Conservation (phyloP, 2,888 invertebrate species). For the Stramonita haemastoma region DNA sequence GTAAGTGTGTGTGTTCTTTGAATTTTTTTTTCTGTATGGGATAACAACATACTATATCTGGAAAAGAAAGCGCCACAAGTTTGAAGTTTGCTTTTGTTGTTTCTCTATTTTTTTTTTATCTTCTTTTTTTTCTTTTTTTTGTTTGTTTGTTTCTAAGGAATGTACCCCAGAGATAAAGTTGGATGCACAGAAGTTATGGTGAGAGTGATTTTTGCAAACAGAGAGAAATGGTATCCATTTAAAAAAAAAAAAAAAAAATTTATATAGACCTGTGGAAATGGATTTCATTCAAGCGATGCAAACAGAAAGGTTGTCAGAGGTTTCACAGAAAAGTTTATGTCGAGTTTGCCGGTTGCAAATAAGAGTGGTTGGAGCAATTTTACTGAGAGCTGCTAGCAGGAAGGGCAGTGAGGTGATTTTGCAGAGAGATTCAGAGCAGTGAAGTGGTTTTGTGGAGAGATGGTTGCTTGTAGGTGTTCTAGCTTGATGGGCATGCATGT, state of each 20-base stretch:
- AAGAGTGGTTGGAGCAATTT: no score
- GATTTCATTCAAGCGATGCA: no score
- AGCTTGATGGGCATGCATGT: conserved; percentile 13
- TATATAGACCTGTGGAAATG: no score
- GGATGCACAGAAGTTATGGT: background rate
- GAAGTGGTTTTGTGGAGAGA: background rate
- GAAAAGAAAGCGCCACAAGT: no score
- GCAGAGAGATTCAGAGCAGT: background rate
- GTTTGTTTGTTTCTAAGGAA: background rate
- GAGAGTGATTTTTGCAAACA: background rate
- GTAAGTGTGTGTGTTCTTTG: background rate
- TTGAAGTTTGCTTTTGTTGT: no score
- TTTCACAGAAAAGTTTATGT: no score
- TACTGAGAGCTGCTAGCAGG: no score
- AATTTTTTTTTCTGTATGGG: background rate
- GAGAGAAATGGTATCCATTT: background rate
- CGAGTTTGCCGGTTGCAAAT: no score
- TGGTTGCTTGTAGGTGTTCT: background rate
- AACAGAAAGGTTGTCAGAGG: no score
- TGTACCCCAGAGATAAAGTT: background rate
- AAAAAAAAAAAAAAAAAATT: no score
- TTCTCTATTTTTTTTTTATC: background rate
- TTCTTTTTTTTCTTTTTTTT: background rate
- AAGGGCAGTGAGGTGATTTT: background rate
- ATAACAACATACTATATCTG: background rate